Evolutionary conservation across 92 coral and sea anemone species (phyloP).

Genomic region (Metridium senile): DNA sequence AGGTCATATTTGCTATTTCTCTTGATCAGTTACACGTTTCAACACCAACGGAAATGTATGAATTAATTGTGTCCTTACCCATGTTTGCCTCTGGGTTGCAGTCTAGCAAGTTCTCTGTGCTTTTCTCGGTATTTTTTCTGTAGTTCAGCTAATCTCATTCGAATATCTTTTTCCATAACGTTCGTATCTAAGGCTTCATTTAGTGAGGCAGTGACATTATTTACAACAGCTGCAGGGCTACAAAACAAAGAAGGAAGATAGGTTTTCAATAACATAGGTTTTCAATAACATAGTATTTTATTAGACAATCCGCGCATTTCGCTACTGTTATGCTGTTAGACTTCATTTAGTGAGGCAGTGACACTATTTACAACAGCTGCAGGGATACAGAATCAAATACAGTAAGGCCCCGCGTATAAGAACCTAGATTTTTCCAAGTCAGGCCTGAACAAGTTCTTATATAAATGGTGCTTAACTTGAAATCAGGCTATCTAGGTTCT

Average conservation of each 20-base stretch:
- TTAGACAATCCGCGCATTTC: too few species aligned
- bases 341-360: slow-evolving; percentile 78
- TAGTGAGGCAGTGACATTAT: slow-evolving; percentile 74
- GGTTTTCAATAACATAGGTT: not conserved
- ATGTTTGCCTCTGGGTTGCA: slow-evolving; percentile 77
- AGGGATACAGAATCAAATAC: slow-evolving; percentile 71
- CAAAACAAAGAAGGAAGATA: slow-evolving; percentile 3
- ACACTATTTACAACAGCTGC: slow-evolving; percentile 80
- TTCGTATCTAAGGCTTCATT: slow-evolving; percentile 85
- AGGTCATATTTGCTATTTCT: not conserved
- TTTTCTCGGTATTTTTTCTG: slow-evolving; percentile 94
- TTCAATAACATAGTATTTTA: too few species aligned
- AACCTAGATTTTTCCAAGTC: too few species aligned
- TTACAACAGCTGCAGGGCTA: slow-evolving; percentile 82
- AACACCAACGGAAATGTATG: too few species aligned
- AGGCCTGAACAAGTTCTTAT: too few species aligned
- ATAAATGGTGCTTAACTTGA: too few species aligned
- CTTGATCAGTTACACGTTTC: too few species aligned
- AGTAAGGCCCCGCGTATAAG: too few species aligned
- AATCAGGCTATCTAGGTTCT: too few species aligned
- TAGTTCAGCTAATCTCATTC: slow-evolving; percentile 87
- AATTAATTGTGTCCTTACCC: slow-evolving; percentile 59
- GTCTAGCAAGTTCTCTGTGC: slow-evolving; percentile 82
- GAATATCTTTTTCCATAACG: slow-evolving; percentile 76
- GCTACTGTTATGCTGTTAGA: too few species aligned